These are phyloP conservation scores for Ochropleura plecta DNA, from an alignment of 2,888 invertebrate genomes.

Conservation along the genomic window DNA sequence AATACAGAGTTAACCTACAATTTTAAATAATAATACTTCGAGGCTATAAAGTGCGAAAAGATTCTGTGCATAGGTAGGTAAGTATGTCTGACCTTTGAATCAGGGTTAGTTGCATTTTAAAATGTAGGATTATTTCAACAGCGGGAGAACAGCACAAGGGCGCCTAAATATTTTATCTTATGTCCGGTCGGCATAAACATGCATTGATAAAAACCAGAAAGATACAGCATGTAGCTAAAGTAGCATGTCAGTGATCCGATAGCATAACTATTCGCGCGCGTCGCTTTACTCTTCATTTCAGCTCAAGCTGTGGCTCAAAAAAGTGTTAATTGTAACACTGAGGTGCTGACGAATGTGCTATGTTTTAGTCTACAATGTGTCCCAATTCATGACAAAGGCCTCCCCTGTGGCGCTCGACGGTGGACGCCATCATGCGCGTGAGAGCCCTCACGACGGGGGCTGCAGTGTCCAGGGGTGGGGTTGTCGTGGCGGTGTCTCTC, in stretches of 20 bases:
- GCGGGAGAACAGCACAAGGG: background rate
- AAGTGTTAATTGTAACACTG: no score
- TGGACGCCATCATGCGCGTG: no score
- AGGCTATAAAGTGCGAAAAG: background rate
- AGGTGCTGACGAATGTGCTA: background rate
- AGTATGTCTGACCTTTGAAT: constrained; percentile 8
- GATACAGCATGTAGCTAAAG: background rate
- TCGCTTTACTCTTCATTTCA: background rate
- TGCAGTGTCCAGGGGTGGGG: no score
- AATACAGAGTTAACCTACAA: background rate
- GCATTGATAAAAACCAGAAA: background rate
- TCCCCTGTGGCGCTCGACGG: no score
- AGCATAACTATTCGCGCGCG: background rate
- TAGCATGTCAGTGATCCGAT: background rate
- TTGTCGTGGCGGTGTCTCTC: no score
- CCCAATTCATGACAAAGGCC: background rate
- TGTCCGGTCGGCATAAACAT: background rate
- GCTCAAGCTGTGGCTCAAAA: background rate
- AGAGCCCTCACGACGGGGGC: no score
- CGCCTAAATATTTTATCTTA: background rate
- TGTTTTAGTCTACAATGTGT: background rate
- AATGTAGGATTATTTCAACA: background rate
- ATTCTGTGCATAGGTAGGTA: background rate
- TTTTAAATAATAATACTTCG: background rate
- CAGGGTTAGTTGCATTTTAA: constrained; percentile 6